These are phyloP conservation scores for Aspidoscelis tigris DNA, from an alignment of 2,113 vertebrate genomes.

Conservation along the genomic window DNA sequence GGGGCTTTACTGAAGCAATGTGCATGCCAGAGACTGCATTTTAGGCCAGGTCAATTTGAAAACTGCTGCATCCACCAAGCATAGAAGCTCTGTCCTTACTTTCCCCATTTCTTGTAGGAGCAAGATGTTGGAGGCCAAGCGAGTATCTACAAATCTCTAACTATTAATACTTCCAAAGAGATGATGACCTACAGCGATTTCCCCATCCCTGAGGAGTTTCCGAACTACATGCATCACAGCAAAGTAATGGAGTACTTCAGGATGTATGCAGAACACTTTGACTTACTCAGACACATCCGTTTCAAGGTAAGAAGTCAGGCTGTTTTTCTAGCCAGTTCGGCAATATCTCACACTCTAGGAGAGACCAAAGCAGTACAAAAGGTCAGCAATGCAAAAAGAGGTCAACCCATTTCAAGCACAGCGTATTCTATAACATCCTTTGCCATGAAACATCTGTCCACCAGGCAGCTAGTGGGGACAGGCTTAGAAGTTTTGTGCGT, in stretches of 20 bases:
- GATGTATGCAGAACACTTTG: slow-evolving; percentile 76
- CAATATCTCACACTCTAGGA: not conserved
- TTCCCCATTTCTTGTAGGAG: slow-evolving; percentile 64
- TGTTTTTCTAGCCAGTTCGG: no score
- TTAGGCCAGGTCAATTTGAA: no score
- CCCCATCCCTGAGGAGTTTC: slow-evolving; percentile 77
- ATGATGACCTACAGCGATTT: slow-evolving; percentile 84
- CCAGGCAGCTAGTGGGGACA: no score
- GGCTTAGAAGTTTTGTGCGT: no score
- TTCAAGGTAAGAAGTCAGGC: slow-evolving; percentile 71
- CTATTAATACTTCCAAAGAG: slow-evolving; percentile 82
- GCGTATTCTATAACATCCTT: not conserved
- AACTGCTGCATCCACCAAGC: not conserved
- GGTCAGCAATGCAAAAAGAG: not conserved
- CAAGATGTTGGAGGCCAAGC: slow-evolving; percentile 58
- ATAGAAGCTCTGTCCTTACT: not conserved
- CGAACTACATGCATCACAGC: slow-evolving; percentile 79
- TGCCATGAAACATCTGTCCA: not conserved
- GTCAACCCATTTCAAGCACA: not conserved
- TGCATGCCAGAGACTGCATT: no score
- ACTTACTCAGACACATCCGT: slow-evolving; percentile 71
- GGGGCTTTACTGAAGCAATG: no score
- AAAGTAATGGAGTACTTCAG: slow-evolving; percentile 73
- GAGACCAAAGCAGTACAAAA: not conserved
- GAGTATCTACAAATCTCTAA: slow-evolving; percentile 78